Evolutionary conservation across 2,888 invertebrate genomes (phyloP).

Genomic region (Pyrrhosoma nymphula): DNA sequence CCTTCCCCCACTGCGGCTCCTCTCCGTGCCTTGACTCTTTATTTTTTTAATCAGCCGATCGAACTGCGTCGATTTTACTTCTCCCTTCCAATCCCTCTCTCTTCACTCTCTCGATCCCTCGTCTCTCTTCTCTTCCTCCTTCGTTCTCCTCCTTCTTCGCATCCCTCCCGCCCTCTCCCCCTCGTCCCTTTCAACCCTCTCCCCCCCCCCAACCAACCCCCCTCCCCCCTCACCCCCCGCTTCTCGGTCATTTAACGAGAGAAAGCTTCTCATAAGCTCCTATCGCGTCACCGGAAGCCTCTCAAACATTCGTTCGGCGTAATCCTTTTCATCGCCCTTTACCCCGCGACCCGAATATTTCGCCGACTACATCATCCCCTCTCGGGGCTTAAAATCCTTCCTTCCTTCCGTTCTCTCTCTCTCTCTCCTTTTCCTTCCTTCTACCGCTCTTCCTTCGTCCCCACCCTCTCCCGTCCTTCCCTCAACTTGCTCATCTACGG

Average conservation of each 20-base stretch:
- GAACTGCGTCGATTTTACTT: not conserved
- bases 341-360: conserved; percentile 55
- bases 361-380: conserved; percentile 61
- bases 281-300: conserved; percentile 61
- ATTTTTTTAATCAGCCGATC: not conserved
- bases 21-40: not conserved
- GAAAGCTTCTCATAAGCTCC: conserved; percentile 64
- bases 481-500: not conserved
- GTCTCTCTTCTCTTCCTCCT: not conserved
- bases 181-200: not conserved
- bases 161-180: not conserved
- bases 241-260: conserved; percentile 55
- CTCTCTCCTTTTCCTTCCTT: not conserved
- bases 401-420: not conserved
- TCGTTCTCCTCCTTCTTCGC: not conserved
- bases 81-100: not conserved
- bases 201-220: not conserved
- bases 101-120: not conserved
- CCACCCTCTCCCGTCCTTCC: not conserved
- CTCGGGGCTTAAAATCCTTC: conserved; percentile 25
- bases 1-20: not conserved
- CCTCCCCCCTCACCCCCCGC: not conserved
- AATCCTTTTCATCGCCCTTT: conserved; percentile 62
- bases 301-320: conserved; percentile 63
- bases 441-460: not conserved